Evolutionary conservation across 2,113 vertebrate species (phyloP).

Genomic region (Columba livia): DNA sequence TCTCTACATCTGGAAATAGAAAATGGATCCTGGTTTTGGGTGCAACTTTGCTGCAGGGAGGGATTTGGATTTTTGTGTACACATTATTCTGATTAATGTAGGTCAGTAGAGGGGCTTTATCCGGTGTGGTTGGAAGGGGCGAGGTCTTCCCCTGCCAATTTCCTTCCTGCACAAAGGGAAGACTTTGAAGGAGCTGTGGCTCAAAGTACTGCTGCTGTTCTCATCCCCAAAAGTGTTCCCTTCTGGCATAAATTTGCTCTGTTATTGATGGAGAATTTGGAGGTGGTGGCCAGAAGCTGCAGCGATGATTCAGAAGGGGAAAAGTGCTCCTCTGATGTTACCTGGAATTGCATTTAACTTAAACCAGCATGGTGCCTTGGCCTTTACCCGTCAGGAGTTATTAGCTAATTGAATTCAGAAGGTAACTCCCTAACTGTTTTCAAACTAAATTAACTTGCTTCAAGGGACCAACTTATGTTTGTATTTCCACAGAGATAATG

Average conservation of each 20-base stretch:
- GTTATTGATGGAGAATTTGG: background rate
- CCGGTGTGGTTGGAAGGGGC: background rate
- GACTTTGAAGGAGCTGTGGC: background rate
- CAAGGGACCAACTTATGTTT: constrained; percentile 64
- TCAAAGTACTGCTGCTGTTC: background rate
- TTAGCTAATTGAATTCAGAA: constrained; percentile 66
- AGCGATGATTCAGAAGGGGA: background rate
- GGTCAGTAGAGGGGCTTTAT: background rate
- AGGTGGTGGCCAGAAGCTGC: background rate
- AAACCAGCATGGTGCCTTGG: background rate
- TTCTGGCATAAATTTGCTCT: background rate
- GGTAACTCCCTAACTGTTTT: constrained; percentile 63
- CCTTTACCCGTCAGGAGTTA: constrained; percentile 49
- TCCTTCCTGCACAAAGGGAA: background rate
- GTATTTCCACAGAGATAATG: constrained; percentile 68
- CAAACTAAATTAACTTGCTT: constrained; percentile 70
- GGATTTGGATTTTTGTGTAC: background rate
- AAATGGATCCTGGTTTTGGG: background rate
- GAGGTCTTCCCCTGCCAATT: background rate
- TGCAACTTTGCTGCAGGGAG: background rate
- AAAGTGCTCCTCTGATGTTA: background rate
- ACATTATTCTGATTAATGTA: background rate
- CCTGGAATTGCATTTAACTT: constrained; percentile 32
- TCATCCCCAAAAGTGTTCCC: background rate
- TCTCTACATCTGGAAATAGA: background rate